Evolutionary conservation across 2,113 vertebrate species (phyloP).

Genomic region (Semicossyphus pulcher): DNA sequence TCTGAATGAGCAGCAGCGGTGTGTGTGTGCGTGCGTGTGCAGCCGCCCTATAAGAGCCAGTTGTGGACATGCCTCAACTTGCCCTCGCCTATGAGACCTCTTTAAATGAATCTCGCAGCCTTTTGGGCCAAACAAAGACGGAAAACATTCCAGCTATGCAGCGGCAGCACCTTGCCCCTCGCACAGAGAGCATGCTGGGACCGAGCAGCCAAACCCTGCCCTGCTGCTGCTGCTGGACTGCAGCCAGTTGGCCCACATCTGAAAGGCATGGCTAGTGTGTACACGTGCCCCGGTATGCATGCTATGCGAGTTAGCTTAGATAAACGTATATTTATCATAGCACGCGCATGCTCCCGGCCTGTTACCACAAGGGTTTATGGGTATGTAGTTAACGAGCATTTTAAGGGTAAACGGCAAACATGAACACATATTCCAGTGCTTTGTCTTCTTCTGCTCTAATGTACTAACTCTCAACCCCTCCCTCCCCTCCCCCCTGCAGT

Average conservation of each 20-base stretch:
- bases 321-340: constrained; percentile 51
- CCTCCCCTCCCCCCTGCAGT: neutral
- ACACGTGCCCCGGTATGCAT: constrained; percentile 56
- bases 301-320: constrained; percentile 54
- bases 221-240: constrained; percentile 57
- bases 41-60: neutral
- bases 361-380: neutral
- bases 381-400: neutral
- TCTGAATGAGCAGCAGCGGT: neutral
- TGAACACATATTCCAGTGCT: constrained; percentile 25
- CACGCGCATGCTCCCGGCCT: constrained; percentile 4
- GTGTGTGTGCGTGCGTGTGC: neutral
- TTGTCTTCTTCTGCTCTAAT: constrained; percentile 7
- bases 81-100: constrained; percentile 38
- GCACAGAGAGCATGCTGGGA: constrained; percentile 57
- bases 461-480: constrained; percentile 34
- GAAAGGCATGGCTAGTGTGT: constrained; percentile 57
- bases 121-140: constrained; percentile 60
- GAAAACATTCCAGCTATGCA: constrained; percentile 80
- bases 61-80: constrained; percentile 62
- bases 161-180: constrained; percentile 68
- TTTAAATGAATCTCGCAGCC: constrained; percentile 50
- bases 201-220: constrained; percentile 53
- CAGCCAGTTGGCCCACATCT: constrained; percentile 63
- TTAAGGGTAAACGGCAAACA: constrained; percentile 9